Base-by-base conservation (phyloP, 2,113 vertebrate species). In the Triplophysa rosa region DNA sequence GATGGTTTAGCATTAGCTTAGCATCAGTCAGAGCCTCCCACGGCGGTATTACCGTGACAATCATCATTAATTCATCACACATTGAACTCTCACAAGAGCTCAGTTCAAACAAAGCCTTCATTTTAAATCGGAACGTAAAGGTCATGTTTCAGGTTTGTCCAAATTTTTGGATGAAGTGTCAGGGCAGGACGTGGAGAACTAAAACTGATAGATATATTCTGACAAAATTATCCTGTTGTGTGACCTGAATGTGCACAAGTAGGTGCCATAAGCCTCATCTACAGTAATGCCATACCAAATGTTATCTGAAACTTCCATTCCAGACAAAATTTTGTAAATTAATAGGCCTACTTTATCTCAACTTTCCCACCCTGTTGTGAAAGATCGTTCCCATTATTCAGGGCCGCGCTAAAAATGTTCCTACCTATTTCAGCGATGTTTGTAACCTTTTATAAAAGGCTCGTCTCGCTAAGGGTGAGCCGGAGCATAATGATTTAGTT, bases 1-100 rank as follows among this genome's bases (percentile, higher is more conserved):
- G 56, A 68, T 56, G 74, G 11, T 52, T 66, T 65, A 77, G 45
- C 62, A 77, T 77, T 65, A 76, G 40, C 16, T 61, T n/a, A 7
- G 19, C 26, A 37, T 66, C 62, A 33, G 24, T 54, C 17, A 52
- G 42, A 49, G 59, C 62, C 72, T 75, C 59, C 59, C 26, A 52
- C 79, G 84, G 76, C 33, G 73, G 49, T 29, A 71, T 75, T 40
- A 73, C 42, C 21, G 26, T 24, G 64, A 17, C 73, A 17, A 49
- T 77, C 85, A 89, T 92, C 84, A 89, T 87, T 89, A 89, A 93
- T 93, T 91, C 88, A 92, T 90, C 47, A 71, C 73, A 63, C 63
- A 77, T 79, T 49, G 82, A 85, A 79, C 80, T 87, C 81, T 82
- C 75, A 77, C 80, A 87, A 75, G 82, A 83, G 71, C 68, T 66